Percentiles rank a stretch among this genome's conserved stretches.
Conservation (phyloP, 1,140 invertebrate species). For the Babylonia areolata region DNA sequence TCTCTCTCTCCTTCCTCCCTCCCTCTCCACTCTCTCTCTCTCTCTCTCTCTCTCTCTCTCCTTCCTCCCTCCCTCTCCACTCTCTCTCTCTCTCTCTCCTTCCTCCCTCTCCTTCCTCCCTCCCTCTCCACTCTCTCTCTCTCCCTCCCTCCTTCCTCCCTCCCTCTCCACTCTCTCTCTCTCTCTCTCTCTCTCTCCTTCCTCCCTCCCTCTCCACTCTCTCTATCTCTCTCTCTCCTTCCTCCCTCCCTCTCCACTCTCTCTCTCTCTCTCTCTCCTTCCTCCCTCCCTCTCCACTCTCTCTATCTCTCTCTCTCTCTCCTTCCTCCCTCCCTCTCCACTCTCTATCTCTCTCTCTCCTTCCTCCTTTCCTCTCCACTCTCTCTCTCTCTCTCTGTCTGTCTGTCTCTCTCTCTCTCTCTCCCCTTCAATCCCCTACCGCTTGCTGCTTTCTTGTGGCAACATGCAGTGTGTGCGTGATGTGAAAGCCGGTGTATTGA, state of each 20-base stretch:
- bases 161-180: background rate
- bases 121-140: background rate
- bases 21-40: too few relatives aligned
- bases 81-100: background rate
- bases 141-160: background rate
- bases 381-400: background rate
- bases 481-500: too few relatives aligned
- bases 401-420: background rate
- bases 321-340: background rate
- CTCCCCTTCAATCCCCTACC: too few relatives aligned
- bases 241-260: background rate
- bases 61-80: background rate
- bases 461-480: too few relatives aligned
- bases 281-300: background rate
- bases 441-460: too few relatives aligned
- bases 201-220: background rate
- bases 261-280: background rate
- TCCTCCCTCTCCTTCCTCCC: background rate
- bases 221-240: background rate
- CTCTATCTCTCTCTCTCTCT: background rate
- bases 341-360: background rate
- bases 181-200: background rate
- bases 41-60: background rate
- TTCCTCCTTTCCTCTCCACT: background rate
- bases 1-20: too few relatives aligned